Base-by-base conservation (phyloP, 2,888 invertebrate species). In the Embidobia sp. region DNA sequence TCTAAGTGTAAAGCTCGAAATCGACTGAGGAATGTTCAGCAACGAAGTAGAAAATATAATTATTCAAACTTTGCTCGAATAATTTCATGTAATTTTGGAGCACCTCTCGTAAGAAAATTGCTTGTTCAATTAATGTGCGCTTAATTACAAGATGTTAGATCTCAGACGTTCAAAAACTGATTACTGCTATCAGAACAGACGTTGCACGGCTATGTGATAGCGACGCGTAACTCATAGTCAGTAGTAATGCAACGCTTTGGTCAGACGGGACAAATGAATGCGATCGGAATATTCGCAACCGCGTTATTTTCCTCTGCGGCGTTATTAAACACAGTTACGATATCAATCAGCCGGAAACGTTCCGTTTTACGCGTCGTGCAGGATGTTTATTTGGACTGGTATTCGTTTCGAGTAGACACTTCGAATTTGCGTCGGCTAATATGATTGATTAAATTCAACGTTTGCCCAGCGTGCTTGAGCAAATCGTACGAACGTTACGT, bases 161-260 rank as follows among this genome's bases (percentile, higher is more conserved):
- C n/a, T n/a, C n/a, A n/a, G n/a, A n/a, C n/a, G n/a, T n/a, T n/a
- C n/a, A n/a, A n/a, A n/a, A n/a, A n/a, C n/a, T n/a, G n/a, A n/a
- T n/a, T n/a, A n/a, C n/a, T n/a, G n/a, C n/a, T n/a, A n/a, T n/a
- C n/a, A n/a, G n/a, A n/a, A n/a, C n/a, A n/a, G n/a, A n/a, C n/a
- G n/a, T n/a, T n/a, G n/a, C n/a, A n/a, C n/a, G n/a, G n/a, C n/a
- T n/a, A n/a, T n/a, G n/a, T n/a, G n/a, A n/a, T n/a, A n/a, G n/a
- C n/a, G n/a, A n/a, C 16, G 6, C 4, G 16, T 55, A 55, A 55
- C 27, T 55, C 55, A 31, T 57, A 19, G 44, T 46, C 33, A 59
- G 59, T 46, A 46, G 59, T 59, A 59, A 46, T 59, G 29, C 33
- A 7, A 22, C 6, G 46, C 42, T 59, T 46, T 46, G 46, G 59